A percentile compares a stretch with the other conserved stretches of the same genome.
Conservation (phyloP, 2,113 vertebrate genomes). For the Prunella himalayana region DNA sequence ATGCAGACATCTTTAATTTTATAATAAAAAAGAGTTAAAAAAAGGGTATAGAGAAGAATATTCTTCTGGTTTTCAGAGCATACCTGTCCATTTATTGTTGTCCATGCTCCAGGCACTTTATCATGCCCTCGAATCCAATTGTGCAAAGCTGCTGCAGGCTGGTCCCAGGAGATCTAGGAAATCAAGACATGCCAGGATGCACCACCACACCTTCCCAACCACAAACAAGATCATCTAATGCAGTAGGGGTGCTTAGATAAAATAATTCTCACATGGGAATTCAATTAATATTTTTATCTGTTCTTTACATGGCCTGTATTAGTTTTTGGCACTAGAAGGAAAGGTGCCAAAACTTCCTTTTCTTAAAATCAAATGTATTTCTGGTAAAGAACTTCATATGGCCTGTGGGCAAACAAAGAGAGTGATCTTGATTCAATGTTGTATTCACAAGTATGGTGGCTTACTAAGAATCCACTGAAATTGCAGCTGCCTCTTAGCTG, state of each 20-base stretch:
- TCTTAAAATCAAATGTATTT: background rate
- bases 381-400: background rate
- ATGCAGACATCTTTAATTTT: background rate
- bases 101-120: slow-evolving; percentile 96
- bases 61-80: background rate
- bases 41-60: background rate
- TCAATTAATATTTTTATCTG: background rate
- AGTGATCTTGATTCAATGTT: background rate
- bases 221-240: background rate
- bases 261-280: background rate
- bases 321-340: background rate
- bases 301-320: background rate
- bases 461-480: background rate
- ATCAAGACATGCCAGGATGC: background rate
- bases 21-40: background rate
- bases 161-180: slow-evolving; percentile 82
- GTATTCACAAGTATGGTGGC: background rate
- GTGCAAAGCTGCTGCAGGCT: slow-evolving; percentile 85
- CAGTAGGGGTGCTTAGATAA: background rate
- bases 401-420: background rate
- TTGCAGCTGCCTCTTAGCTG: background rate
- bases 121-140: slow-evolving; percentile 98
- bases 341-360: background rate
- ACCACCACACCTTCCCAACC: background rate
- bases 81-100: slow-evolving; percentile 86